Percentiles rank a stretch among this genome's conserved stretches.
Evolutionary conservation across 37 sponge, comb jelly and placozoan genomes (phyloP).

Genomic region (Oopsacas minuta): DNA sequence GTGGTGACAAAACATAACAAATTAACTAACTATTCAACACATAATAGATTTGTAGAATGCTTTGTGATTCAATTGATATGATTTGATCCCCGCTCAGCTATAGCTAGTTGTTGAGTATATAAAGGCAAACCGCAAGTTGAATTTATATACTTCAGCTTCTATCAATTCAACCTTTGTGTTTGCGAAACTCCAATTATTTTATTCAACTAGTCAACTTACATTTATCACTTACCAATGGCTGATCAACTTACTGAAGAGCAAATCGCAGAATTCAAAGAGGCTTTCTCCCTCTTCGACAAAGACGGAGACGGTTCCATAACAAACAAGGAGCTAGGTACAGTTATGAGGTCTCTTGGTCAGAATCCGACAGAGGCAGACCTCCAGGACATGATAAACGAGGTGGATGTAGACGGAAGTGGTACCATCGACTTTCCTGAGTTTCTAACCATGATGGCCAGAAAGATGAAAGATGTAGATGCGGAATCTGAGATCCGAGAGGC

Average conservation of each 20-base stretch:
- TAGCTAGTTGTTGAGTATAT: no score
- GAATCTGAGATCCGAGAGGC: constrained; percentile 23
- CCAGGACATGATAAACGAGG: constrained; percentile 40
- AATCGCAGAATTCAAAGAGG: constrained; percentile 57
- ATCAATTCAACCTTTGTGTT: not conserved
- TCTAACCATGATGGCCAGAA: constrained; percentile 29
- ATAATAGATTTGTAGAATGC: no score
- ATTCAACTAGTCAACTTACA: not conserved
- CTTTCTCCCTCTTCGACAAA: constrained; percentile 62
- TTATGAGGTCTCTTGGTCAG: constrained; percentile 61
- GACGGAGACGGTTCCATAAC: constrained; percentile 60
- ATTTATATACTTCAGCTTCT: not conserved
- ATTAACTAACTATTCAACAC: no score
- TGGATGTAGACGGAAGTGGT: constrained; percentile 24
- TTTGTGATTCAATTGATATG: no score
- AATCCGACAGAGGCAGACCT: constrained; percentile 64
- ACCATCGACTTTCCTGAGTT: constrained; percentile 30
- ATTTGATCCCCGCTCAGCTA: no score
- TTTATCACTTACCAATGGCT: constrained; percentile 3
- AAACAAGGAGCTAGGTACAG: constrained; percentile 55
- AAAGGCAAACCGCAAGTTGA: not conserved
- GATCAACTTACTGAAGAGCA: constrained; percentile 42
- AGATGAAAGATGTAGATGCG: not conserved
- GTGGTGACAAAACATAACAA: no score
- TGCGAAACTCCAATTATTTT: not conserved